These are phyloP conservation scores for Rhizoglyphus robini DNA, from an alignment of 1,140 invertebrate genomes.

Conservation along the genomic window DNA sequence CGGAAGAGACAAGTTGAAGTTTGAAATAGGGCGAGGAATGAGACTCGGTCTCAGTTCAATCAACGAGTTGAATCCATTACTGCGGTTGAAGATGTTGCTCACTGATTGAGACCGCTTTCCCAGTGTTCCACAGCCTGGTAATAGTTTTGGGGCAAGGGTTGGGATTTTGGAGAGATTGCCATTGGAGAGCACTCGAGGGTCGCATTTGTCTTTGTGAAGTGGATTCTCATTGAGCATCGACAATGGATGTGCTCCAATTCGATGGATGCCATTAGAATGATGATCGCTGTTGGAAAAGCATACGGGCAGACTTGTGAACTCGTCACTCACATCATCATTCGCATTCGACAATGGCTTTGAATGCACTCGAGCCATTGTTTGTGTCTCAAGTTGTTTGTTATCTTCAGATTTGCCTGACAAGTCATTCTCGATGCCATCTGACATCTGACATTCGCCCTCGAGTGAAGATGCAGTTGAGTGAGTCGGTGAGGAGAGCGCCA, in stretches of 20 bases:
- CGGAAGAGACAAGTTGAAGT: constrained; percentile 6
- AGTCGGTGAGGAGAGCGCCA: constrained; percentile 1
- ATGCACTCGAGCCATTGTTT: too few species aligned
- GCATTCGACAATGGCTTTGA: too few species aligned
- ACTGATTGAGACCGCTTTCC: constrained; percentile 12
- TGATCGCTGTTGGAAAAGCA: neutral
- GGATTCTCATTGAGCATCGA: neutral
- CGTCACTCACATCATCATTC: neutral
- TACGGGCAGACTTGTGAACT: neutral
- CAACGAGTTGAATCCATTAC: neutral
- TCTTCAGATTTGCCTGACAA: neutral
- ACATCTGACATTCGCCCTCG: neutral
- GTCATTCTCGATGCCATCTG: neutral
- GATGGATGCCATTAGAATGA: neutral
- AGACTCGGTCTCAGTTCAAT: constrained; percentile 8
- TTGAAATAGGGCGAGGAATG: constrained; percentile 12
- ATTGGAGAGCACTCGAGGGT: neutral
- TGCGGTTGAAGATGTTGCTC: neutral
- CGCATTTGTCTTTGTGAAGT: neutral
- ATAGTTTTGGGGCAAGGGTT: neutral
- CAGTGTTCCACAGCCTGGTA: neutral
- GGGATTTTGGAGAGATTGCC: constrained; percentile 11
- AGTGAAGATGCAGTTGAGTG: neutral
- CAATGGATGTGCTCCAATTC: neutral
- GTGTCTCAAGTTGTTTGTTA: too few species aligned